phyloP scores from a whole-genome alignment of 2,888 invertebrate genomes.

The Cerastis rubricosa region DNA sequence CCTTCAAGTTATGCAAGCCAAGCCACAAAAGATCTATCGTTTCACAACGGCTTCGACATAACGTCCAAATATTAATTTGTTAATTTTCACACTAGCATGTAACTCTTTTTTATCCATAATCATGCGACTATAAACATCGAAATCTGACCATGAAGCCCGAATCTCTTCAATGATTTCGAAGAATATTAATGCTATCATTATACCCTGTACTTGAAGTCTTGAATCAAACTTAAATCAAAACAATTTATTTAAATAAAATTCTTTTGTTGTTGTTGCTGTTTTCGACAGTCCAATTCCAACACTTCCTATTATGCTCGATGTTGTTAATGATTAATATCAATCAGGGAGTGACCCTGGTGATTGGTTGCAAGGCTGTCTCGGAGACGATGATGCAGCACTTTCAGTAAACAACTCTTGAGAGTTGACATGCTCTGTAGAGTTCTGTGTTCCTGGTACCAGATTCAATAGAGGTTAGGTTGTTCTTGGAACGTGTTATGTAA shows the following conservation, averaged over 20 bases:
- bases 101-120: not conserved
- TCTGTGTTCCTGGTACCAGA: constrained; percentile 43
- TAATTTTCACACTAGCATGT: constrained; percentile 31
- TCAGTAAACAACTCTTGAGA: constrained; percentile 51
- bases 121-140: not conserved
- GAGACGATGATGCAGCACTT: constrained; percentile 57
- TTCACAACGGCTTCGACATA: not conserved
- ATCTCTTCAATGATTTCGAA: constrained; percentile 8
- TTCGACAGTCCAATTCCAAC: constrained; percentile 51
- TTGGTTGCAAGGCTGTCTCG: constrained; percentile 66
- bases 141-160: not conserved
- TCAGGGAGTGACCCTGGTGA: constrained; percentile 51
- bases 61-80: constrained; percentile 9
- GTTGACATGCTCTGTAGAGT: constrained; percentile 33
- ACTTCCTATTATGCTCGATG: constrained; percentile 57
- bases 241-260: constrained; percentile 46
- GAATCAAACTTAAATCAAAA: constrained; percentile 27
- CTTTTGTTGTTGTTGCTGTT: constrained; percentile 51
- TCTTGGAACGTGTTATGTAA: constrained; percentile 33
- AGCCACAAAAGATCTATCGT: not conserved
- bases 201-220: constrained; percentile 12
- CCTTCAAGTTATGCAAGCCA: not conserved
- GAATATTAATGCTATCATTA: constrained; percentile 10
- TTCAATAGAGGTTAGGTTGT: constrained; percentile 41
- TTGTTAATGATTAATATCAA: constrained; percentile 60